Base-by-base conservation (phyloP, 2,888 invertebrate genomes). In the Mythimna impura region DNA sequence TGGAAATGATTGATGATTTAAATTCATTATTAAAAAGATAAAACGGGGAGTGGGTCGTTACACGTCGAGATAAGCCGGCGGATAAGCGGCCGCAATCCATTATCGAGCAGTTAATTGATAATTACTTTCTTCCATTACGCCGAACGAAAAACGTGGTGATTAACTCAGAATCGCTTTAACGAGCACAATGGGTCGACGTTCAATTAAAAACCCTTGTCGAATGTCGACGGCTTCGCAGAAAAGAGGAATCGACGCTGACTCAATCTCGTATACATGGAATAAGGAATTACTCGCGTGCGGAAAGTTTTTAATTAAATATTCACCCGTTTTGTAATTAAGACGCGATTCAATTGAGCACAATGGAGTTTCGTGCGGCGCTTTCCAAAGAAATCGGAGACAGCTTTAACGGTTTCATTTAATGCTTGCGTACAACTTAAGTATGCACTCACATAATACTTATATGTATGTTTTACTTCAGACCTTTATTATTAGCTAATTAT, bases 231-330 rank as follows among this genome's bases (percentile, higher is more conserved):
- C 91, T 94, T 93, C 93, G 91, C 92, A 90, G 93, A 93, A 93
- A 91, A 93, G 92, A 92, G 93, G 91, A 93, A 92, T 93, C 93
- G 93, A 91, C 91, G 92, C 94, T 92, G 93, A 94, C 94, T 94
- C 94, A 93, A 95, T 95, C 94, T 93, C 92, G 94, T 95, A 94
- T 94, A 95, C 95, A 94, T 94, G 94, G 94, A 95, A 94, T 95
- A 95, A 95, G 94, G 92, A 94, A 95, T 94, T 93, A 93, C 94
- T 94, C 94, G 95, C 95, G 94, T 95, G 94, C 93, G 93, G 93
- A 94, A 95, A 96, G 92, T 95, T 95, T 95, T 95, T 95, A 95
- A 95, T 96, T 95, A 95, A 95, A 95, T 94, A 95, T 94, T 95
- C 95, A 95, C 93, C 93, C 91, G 94, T 94, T 94, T 94, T 92